These are phyloP conservation scores for Patella caerulea DNA, from an alignment of 2,888 invertebrate genomes.

Conservation along the genomic window DNA sequence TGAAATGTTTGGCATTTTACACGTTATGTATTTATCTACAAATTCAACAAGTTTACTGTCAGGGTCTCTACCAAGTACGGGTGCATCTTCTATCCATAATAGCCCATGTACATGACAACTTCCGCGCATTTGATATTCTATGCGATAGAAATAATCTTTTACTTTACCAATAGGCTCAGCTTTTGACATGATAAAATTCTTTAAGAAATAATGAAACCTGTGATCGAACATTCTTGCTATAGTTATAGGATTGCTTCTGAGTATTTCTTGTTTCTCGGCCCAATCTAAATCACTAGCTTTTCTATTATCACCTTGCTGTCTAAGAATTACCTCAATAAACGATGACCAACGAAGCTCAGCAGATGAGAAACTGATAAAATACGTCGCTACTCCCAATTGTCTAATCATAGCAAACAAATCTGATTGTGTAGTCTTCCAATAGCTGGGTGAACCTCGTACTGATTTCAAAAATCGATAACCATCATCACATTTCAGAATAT, in stretches of 20 bases:
- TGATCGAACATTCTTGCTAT: slow-evolving; percentile 47
- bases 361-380: slow-evolving; percentile 35
- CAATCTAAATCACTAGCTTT: slow-evolving; percentile 19
- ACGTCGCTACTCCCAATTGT: slow-evolving; percentile 38
- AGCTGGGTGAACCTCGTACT: slow-evolving; percentile 16
- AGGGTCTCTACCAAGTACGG: slow-evolving; percentile 30
- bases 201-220: slow-evolving; percentile 37
- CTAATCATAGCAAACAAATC: slow-evolving; percentile 43
- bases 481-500: slow-evolving; percentile 20
- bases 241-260: slow-evolving; percentile 43
- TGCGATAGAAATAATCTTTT: slow-evolving; percentile 41
- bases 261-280: slow-evolving; percentile 16
- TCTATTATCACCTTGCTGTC: slow-evolving; percentile 15
- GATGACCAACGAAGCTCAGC: slow-evolving; percentile 35
- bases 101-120: slow-evolving; percentile 45
- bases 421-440: slow-evolving; percentile 17
- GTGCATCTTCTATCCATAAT: slow-evolving; percentile 41
- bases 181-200: slow-evolving; percentile 17
- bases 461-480: slow-evolving; percentile 29
- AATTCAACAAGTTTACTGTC: slow-evolving; percentile 33
- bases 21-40: slow-evolving; percentile 32
- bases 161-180: slow-evolving; percentile 40
- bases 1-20: slow-evolving; percentile 28
- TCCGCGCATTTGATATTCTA: slow-evolving; percentile 47
- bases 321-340: slow-evolving; percentile 15